A percentile compares a stretch with the other conserved stretches of the same genome.
phyloP scores from a whole-genome alignment of 2,797 vertebrate genomes.

The Mallotus villosus region DNA sequence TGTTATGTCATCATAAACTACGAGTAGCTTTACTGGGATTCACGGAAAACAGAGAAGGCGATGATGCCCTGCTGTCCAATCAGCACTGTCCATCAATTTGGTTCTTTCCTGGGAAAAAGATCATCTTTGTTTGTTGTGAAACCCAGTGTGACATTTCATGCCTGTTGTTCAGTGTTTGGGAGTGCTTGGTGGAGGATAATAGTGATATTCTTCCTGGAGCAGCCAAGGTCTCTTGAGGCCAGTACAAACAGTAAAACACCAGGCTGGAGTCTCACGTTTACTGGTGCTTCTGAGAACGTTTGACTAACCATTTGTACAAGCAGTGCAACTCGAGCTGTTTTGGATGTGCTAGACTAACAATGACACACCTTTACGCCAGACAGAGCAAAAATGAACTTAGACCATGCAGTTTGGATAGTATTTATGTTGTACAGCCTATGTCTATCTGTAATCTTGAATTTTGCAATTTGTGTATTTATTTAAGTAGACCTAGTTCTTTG shows the following conservation, averaged over 20 bases:
- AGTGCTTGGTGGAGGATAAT: conserved; percentile 15
- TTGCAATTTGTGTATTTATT: not conserved
- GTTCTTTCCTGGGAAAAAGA: conserved; percentile 23
- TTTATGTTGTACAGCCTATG: not conserved
- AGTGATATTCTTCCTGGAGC: conserved; percentile 34
- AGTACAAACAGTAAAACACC: conserved; percentile 40
- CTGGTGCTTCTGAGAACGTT: conserved; percentile 49
- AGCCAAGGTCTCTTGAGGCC: conserved; percentile 36
- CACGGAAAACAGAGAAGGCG: not conserved
- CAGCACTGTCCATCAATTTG: not conserved
- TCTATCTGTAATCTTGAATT: not conserved
- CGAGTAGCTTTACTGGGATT: not conserved
- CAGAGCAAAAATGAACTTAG: conserved; percentile 5
- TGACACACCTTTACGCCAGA: conserved; percentile 34
- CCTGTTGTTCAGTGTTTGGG: conserved; percentile 51
- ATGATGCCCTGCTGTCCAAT: not conserved
- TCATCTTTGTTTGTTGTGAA: conserved; percentile 47
- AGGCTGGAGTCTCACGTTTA: conserved; percentile 44
- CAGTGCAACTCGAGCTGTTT: conserved; percentile 51
- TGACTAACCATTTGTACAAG: conserved; percentile 33
- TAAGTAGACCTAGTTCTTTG: not conserved
- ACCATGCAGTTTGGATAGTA: not conserved
- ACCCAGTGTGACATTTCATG: conserved; percentile 23
- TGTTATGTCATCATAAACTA: not conserved
- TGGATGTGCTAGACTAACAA: conserved; percentile 2